Evolutionary conservation across 2,113 vertebrate genomes (phyloP).

Genomic region (Platysternon megacephalum): DNA sequence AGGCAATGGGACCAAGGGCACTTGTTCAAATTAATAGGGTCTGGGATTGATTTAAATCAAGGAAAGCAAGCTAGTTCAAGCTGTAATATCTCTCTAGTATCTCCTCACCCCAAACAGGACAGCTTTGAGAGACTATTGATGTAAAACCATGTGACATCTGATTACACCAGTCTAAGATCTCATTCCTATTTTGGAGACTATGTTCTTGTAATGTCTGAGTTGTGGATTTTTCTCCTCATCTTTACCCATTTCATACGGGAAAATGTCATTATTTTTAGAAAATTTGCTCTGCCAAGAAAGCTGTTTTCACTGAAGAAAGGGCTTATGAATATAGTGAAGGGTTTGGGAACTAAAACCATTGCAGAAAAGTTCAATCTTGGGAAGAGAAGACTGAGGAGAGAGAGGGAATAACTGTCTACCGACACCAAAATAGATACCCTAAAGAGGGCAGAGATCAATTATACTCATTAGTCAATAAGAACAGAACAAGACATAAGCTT

Average conservation of each 20-base stretch:
- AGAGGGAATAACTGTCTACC: accelerated
- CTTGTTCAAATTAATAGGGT: slow-evolving; percentile 48
- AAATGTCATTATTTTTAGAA: accelerated
- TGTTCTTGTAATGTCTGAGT: background rate
- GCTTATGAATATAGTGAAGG: background rate
- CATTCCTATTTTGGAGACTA: background rate
- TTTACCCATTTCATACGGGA: background rate
- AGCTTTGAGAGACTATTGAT: background rate
- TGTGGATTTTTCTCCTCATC: background rate
- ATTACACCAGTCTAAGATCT: background rate
- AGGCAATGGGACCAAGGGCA: slow-evolving; percentile 41
- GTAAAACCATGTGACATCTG: background rate
- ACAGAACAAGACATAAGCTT: background rate
- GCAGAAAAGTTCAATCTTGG: accelerated
- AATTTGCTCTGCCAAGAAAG: background rate
- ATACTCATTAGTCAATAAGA: accelerated
- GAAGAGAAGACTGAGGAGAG: background rate
- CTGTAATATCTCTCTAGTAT: slow-evolving; percentile 2
- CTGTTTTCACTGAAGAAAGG: background rate
- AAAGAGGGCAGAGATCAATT: accelerated
- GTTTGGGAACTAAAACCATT: background rate
- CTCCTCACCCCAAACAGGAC: slow-evolving; percentile 1
- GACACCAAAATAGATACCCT: accelerated
- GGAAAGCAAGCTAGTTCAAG: background rate
- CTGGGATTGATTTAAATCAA: slow-evolving; percentile 63